phyloP scores from a whole-genome alignment of 2,113 vertebrate species.

The Platichthys flesus region DNA sequence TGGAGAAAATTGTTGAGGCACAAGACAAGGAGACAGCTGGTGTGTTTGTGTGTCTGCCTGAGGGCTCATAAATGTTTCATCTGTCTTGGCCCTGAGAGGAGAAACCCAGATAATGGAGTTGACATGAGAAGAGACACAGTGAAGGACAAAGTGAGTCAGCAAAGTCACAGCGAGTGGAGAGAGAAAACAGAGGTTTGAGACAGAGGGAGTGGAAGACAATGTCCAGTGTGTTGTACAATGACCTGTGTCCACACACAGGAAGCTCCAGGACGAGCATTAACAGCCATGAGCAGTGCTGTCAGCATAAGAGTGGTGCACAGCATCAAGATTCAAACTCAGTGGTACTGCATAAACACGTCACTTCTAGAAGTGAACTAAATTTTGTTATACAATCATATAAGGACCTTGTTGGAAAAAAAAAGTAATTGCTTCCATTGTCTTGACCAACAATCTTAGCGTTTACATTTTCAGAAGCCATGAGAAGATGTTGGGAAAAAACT shows the following conservation, averaged over 20 bases:
- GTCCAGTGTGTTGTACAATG: neutral
- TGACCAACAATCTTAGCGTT: too few relatives aligned
- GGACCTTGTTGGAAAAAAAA: too few relatives aligned
- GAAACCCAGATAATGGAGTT: constrained; percentile 15
- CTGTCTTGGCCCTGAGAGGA: constrained; percentile 6
- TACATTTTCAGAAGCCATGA: too few relatives aligned
- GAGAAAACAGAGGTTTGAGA: neutral
- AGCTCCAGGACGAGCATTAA: neutral
- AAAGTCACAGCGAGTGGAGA: neutral
- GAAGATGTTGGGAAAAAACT: too few relatives aligned
- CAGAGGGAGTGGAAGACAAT: neutral
- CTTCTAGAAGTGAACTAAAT: neutral
- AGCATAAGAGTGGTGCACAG: neutral
- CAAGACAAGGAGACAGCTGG: constrained; percentile 44
- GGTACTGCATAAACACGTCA: neutral
- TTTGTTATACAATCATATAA: too few relatives aligned
- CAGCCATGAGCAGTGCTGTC: neutral
- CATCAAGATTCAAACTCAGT: neutral
- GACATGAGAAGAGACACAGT: constrained; percentile 14
- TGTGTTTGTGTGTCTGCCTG: constrained; percentile 42
- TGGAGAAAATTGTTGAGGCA: constrained; percentile 33
- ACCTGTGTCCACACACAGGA: neutral
- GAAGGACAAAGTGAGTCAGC: neutral
- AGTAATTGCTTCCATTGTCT: too few relatives aligned
- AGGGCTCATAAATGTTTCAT: constrained; percentile 67